Percentiles rank a stretch among this genome's conserved stretches.
Conservation (phyloP, 2,888 invertebrate species). For the Mycalesis mineus region DNA sequence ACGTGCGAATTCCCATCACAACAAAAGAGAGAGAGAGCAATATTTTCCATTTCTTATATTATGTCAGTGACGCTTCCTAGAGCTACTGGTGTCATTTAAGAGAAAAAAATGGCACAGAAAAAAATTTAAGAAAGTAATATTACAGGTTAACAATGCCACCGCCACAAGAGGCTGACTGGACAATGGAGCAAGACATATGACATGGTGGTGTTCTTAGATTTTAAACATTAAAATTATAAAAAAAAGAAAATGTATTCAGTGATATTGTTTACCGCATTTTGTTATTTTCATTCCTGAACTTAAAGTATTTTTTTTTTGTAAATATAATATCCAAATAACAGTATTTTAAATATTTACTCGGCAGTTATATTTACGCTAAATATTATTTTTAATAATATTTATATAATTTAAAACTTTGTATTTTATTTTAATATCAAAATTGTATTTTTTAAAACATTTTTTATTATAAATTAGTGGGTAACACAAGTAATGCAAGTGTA, state of each 20-base stretch:
- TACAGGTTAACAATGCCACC: conserved; percentile 1
- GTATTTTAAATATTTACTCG: background rate
- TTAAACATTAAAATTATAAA: background rate
- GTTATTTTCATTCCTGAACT: background rate
- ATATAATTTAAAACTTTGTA: background rate
- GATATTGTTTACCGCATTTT: background rate
- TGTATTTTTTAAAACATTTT: background rate
- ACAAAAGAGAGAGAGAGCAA: too few species aligned
- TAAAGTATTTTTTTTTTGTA: too few species aligned
- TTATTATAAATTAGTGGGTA: background rate
- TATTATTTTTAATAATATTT: background rate
- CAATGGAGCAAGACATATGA: background rate
- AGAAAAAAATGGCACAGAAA: too few species aligned
- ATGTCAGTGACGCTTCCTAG: too few species aligned
- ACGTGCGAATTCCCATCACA: too few species aligned
- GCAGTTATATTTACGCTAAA: background rate
- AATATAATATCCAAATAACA: background rate
- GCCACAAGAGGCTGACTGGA: background rate
- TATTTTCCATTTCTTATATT: too few species aligned
- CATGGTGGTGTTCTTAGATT: background rate
- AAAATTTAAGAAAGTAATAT: background rate
- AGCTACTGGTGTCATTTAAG: too few species aligned
- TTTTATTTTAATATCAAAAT: background rate
- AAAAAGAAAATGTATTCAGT: background rate
- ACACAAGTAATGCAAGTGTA: background rate